These are phyloP conservation scores for Sitophilus oryzae DNA, from an alignment of 1,140 invertebrate genomes.

Conservation along the genomic window DNA sequence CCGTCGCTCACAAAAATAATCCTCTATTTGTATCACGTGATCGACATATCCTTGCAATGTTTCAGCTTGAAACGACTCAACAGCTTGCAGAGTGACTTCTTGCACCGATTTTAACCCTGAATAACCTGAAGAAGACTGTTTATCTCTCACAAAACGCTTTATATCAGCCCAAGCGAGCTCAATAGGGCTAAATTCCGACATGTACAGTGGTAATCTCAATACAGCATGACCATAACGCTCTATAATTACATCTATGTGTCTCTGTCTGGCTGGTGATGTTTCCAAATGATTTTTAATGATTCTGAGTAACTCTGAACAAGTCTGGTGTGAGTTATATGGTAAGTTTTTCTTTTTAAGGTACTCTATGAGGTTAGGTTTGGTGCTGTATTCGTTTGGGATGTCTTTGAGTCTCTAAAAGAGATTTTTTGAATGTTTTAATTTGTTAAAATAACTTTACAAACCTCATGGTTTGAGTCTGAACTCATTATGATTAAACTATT, in stretches of 20 bases:
- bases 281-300: constrained; percentile 1
- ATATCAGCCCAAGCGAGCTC: constrained; percentile 10
- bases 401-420: background rate
- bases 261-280: background rate
- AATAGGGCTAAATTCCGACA: constrained; percentile 9
- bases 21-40: constrained; percentile 2
- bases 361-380: background rate
- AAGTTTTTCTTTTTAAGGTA: background rate
- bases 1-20: constrained; percentile 1
- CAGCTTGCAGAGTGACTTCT: background rate
- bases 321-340: background rate
- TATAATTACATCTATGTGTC: constrained; percentile 3
- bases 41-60: background rate
- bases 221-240: constrained; percentile 5
- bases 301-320: background rate
- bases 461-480: background rate
- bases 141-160: background rate
- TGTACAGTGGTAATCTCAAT: constrained; percentile 5
- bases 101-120: background rate
- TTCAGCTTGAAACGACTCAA: background rate
- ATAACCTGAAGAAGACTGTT: background rate
- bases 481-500: background rate
- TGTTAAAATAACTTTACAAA: background rate
- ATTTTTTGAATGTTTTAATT: background rate
- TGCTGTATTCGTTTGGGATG: background rate